These are phyloP conservation scores for Bradypodion ventrale DNA, from an alignment of 2,797 vertebrate genomes.

Conservation along the genomic window DNA sequence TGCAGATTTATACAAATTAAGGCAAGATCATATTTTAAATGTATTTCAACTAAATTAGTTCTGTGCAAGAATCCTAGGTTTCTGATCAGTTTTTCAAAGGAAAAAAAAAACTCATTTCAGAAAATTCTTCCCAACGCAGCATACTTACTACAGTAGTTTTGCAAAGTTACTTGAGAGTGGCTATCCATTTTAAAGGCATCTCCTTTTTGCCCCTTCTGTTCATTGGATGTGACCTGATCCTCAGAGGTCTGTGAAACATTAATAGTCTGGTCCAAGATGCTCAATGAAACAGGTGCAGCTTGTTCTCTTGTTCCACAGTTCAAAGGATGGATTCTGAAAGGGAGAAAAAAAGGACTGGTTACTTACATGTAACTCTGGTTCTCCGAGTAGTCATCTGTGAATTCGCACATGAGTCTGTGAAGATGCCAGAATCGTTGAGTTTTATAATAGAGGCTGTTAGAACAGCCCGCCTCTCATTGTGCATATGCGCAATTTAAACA, in stretches of 20 bases:
- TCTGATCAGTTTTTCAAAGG: background rate
- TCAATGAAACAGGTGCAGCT: background rate
- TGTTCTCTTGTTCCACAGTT: conserved; percentile 33
- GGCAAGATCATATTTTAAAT: background rate
- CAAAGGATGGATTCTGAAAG: conserved; percentile 12
- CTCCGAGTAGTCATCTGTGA: too few relatives aligned
- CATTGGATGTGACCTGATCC: background rate
- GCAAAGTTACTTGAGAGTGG: background rate
- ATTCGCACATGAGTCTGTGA: too few relatives aligned
- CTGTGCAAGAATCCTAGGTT: background rate
- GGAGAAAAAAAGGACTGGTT: background rate
- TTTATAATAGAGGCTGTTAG: too few relatives aligned
- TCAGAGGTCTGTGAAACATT: background rate
- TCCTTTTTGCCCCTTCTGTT: background rate
- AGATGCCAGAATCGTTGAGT: too few relatives aligned
- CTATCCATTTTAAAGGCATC: background rate
- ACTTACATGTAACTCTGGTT: too few relatives aligned
- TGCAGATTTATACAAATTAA: background rate
- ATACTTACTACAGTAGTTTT: conserved; percentile 51
- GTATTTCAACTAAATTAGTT: background rate
- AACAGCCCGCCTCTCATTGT: too few relatives aligned
- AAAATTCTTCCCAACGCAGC: background rate
- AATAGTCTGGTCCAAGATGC: background rate
- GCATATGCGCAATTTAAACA: too few relatives aligned
- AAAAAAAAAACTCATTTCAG: background rate